Conservation (phyloP, 2,797 vertebrate genomes). For the Muraenolepis orangiensis region DNA sequence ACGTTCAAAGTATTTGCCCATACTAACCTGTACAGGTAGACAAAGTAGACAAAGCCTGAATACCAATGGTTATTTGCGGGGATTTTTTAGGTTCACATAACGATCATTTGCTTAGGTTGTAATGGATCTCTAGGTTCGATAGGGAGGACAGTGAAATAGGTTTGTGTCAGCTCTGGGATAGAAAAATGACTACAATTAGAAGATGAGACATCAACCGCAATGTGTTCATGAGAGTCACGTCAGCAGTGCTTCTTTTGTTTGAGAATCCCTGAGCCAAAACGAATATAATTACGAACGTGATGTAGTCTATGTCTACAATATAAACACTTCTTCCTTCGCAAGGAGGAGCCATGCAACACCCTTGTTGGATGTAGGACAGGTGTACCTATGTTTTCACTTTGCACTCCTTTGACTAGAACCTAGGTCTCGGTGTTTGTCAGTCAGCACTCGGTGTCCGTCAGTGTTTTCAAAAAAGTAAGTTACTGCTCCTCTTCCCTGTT, state of each 20-base stretch:
- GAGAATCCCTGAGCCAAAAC: not conserved
- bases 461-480: conserved; percentile 34
- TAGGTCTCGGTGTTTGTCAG: conserved; percentile 38
- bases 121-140: not conserved
- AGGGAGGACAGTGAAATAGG: not conserved
- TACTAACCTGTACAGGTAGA: not conserved
- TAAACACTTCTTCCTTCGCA: too few relatives aligned
- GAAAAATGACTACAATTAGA: not conserved
- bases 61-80: too few relatives aligned
- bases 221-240: too few relatives aligned
- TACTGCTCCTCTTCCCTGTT: conserved; percentile 52
- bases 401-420: conserved; percentile 48
- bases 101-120: not conserved
- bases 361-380: not conserved
- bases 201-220: not conserved
- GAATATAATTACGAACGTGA: not conserved
- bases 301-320: not conserved
- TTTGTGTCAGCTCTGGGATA: not conserved
- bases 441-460: conserved; percentile 22
- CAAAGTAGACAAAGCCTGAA: not conserved
- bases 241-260: not conserved
- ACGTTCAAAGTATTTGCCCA: conserved; percentile 10
- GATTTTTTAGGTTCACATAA: not conserved
- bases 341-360: too few relatives aligned
- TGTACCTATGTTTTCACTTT: not conserved